These are phyloP conservation scores for Plagodis dolabraria DNA, from an alignment of 2,888 invertebrate genomes.

Conservation along the genomic window DNA sequence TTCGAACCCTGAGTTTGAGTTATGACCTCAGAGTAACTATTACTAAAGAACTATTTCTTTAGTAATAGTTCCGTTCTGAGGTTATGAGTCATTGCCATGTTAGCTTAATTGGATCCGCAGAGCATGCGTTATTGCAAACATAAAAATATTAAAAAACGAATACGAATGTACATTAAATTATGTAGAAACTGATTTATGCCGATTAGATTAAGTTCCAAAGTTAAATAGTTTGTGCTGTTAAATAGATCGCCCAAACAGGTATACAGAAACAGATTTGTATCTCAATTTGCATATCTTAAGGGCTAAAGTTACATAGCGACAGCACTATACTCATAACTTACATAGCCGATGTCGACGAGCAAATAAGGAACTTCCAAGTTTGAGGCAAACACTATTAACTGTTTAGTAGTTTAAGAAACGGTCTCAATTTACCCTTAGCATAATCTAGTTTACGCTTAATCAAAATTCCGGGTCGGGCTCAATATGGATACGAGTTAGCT, in stretches of 20 bases:
- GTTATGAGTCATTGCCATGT: no score
- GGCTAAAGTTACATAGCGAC: conserved; percentile 31
- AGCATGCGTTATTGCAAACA: no score
- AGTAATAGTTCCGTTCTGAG: no score
- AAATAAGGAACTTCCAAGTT: conserved; percentile 75
- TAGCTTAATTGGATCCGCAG: no score
- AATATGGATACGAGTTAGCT: conserved; percentile 60
- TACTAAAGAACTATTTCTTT: no score
- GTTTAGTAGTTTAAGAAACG: conserved; percentile 78
- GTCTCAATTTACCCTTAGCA: conserved; percentile 69
- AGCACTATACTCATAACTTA: conserved; percentile 57
- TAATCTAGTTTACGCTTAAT: conserved; percentile 79
- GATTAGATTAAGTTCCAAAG: conserved; percentile 4
- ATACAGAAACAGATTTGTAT: conserved; percentile 59
- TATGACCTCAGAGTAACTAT: no score
- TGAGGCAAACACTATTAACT: conserved; percentile 75
- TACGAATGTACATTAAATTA: no score
- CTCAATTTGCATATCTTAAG: conserved; percentile 67
- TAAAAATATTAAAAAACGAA: no score
- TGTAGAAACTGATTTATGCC: no score
- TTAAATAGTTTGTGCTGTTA: conserved; percentile 2
- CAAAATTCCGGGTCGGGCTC: conserved; percentile 75
- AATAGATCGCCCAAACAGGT: conserved; percentile 42
- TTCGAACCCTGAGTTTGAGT: no score
- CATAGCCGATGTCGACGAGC: conserved; percentile 64